Evolutionary conservation across 2,888 invertebrate species (phyloP).

Genomic region (Drosophila cracens): DNA sequence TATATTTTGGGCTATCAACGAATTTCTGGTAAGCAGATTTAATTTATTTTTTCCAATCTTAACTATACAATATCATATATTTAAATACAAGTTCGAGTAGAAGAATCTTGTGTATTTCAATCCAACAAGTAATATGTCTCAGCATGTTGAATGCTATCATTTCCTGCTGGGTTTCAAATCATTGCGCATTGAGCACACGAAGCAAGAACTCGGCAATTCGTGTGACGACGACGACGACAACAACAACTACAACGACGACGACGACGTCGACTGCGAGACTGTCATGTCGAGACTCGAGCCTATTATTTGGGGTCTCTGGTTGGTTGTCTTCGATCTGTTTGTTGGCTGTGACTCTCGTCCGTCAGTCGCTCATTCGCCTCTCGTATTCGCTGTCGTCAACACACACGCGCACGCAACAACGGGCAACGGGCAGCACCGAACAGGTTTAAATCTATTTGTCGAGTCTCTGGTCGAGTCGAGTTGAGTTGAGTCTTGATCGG

Average conservation of each 20-base stretch:
- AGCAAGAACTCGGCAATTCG: conserved; percentile 37
- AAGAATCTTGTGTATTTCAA: neutral
- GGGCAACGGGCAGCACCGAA: conserved; percentile 47
- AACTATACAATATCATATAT: neutral
- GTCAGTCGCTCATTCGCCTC: conserved; percentile 76
- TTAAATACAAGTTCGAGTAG: neutral
- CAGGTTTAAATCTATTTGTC: conserved; percentile 60
- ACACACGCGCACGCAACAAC: conserved; percentile 67
- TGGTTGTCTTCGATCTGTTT: conserved; percentile 57
- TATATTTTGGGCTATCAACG: neutral
- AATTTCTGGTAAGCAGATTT: too few relatives aligned
- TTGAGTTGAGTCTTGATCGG: conserved; percentile 50
- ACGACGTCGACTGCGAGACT: conserved; percentile 32
- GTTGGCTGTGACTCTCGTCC: conserved; percentile 56
- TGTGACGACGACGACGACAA: conserved; percentile 19
- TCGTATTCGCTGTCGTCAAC: conserved; percentile 79
- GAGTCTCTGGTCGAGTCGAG: conserved; percentile 32
- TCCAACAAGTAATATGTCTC: neutral
- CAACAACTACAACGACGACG: conserved; percentile 17
- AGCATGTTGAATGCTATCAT: neutral
- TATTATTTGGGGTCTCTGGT: conserved; percentile 56
- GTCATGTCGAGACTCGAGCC: conserved; percentile 55
- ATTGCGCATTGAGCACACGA: conserved; percentile 30
- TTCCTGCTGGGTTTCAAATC: conserved; percentile 28
- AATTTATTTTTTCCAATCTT: neutral